Percentiles rank a stretch among this genome's conserved stretches.
Evolutionary conservation across 2,888 invertebrate species (phyloP).

Genomic region (Muschampia plurimacula): DNA sequence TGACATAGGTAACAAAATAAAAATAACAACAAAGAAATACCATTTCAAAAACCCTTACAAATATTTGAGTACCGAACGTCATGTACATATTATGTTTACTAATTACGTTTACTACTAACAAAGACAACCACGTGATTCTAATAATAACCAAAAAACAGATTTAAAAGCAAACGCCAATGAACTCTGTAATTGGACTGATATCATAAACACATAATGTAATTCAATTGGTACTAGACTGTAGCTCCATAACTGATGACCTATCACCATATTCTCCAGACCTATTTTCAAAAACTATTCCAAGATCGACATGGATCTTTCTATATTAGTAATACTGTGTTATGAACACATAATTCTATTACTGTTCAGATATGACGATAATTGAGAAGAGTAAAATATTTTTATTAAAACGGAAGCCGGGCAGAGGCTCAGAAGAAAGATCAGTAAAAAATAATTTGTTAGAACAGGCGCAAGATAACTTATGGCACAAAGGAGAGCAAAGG

Average conservation of each 20-base stretch:
- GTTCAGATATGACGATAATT: slow-evolving; percentile 7
- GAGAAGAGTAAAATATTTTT: neutral
- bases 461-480: neutral
- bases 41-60: neutral
- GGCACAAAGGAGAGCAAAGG: neutral
- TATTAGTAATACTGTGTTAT: slow-evolving; percentile 2
- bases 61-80: neutral
- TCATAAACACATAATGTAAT: slow-evolving; percentile 30
- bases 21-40: no score
- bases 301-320: neutral
- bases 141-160: neutral
- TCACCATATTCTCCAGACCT: slow-evolving; percentile 14
- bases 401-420: no score
- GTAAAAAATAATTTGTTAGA: no score
- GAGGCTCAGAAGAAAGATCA: no score
- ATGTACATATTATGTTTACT: no score
- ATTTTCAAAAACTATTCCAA: no score
- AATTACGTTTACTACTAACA: neutral
- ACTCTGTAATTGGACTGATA: slow-evolving; percentile 20
- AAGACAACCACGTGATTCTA: slow-evolving; percentile 3
- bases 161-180: slow-evolving; percentile 24
- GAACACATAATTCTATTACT: slow-evolving; percentile 17
- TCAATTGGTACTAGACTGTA: slow-evolving; percentile 12
- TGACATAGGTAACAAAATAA: no score
- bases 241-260: slow-evolving; percentile 1